Base-by-base conservation (phyloP, 2,888 invertebrate species). In the Metellina segmentata region DNA sequence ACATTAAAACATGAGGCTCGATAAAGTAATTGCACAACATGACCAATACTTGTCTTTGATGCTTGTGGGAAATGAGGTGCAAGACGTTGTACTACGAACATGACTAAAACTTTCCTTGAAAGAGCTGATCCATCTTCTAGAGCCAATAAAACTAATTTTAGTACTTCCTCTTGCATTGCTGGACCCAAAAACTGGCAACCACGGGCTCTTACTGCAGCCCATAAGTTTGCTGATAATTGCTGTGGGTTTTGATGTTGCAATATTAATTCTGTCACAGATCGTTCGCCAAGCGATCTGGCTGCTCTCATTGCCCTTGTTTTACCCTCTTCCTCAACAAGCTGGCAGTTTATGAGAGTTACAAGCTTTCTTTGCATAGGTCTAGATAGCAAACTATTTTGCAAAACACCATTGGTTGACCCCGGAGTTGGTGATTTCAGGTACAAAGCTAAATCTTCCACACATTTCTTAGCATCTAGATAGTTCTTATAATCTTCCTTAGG, bases 181-280 rank as follows among this genome's bases (percentile, higher is more conserved):
- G 99, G 99, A 8, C 99, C 99, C 52, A 99, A 96, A 95, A 99
- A 99, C 95, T 99, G 99, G 94, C 99, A 99, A 82, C 99, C 99
- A 89, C 99, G 96, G 0, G 98, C 98, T 78, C 99, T 96, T 9
- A 99, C 99, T 51, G 99, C 99, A 74, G 99, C 98, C 99, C 99
- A 99, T 74, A 99, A 95, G 95, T 98, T 98, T 7, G 98, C 98
- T 91, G 97, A 97, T 77, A 99, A 95, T 95, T 99, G 98, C 94
- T 98, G 98, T 0, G 98, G 98, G 95, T 98, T 98, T 96, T 99
- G 99, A 95, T 99, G 98, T 94, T 98, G 98, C 77, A 99, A 95
- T 94, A 99, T 98, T 52, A 99, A 96, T 95, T 99, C 99, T 0
- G 98, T 98, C 90, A 99, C 98, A 0, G 98, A 98, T 79, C 99